Percentiles rank a stretch among this genome's conserved stretches.
phyloP scores from a whole-genome alignment of 2,888 invertebrate species.

The Chymomyza caudatula region DNA sequence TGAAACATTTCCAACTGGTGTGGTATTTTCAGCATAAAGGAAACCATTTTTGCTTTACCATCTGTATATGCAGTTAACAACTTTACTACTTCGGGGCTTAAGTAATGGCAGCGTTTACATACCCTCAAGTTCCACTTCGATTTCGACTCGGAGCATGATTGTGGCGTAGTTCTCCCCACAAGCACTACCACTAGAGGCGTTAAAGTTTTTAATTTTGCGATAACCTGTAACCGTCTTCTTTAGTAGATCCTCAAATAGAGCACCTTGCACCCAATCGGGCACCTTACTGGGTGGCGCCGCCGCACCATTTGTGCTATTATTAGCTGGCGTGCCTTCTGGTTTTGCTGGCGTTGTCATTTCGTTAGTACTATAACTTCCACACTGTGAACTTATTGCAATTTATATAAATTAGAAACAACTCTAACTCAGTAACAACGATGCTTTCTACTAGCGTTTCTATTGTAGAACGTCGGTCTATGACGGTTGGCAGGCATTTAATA shows the following conservation, averaged over 20 bases:
- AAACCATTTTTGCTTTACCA: slow-evolving; percentile 14
- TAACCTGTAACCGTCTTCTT: slow-evolving; percentile 34
- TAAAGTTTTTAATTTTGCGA: slow-evolving; percentile 44
- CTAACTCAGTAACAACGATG: too few species aligned
- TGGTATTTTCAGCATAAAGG: slow-evolving; percentile 52
- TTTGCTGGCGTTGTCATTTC: neutral
- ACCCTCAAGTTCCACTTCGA: slow-evolving; percentile 31
- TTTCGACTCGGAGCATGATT: slow-evolving; percentile 45
- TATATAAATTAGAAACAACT: neutral
- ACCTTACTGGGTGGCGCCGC: neutral
- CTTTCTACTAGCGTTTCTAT: too few species aligned
- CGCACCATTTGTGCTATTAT: neutral
- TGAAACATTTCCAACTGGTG: slow-evolving; percentile 30
- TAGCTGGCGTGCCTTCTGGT: neutral
- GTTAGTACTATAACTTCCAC: slow-evolving; percentile 4
- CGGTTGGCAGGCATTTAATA: too few species aligned
- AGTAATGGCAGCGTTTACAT: neutral
- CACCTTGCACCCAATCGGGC: slow-evolving; percentile 51
- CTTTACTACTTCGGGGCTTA: neutral
- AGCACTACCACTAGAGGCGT: slow-evolving; percentile 41
- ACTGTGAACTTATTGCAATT: neutral
- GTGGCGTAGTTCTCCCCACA: slow-evolving; percentile 66
- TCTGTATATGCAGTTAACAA: slow-evolving; percentile 59
- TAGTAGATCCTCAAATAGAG: slow-evolving; percentile 47
- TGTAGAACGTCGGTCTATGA: too few species aligned